Percentiles rank a stretch among this genome's conserved stretches.
phyloP scores from a whole-genome alignment of 2,797 vertebrate genomes.

The Danio albolineatus region DNA sequence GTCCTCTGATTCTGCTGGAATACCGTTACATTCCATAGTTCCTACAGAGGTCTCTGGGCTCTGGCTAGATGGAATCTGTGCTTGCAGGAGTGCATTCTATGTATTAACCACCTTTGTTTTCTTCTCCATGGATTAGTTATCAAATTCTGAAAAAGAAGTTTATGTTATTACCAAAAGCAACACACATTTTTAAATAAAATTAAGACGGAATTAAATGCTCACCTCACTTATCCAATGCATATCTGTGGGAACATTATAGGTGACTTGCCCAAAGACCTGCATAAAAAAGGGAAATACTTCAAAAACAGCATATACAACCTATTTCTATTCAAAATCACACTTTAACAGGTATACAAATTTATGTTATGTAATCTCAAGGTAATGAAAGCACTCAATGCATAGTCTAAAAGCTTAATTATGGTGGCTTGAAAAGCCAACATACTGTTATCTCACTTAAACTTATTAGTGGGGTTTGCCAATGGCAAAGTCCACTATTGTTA shows the following conservation, averaged over 20 bases:
- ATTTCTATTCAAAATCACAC: background rate
- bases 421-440: too few relatives aligned
- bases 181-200: constrained; percentile 34
- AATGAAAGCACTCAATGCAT: background rate
- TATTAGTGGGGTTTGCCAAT: too few relatives aligned
- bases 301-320: background rate
- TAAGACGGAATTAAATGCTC: constrained; percentile 27
- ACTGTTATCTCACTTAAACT: too few relatives aligned
- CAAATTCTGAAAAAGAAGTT: constrained; percentile 67
- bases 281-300: constrained; percentile 24
- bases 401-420: background rate
- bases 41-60: constrained; percentile 63
- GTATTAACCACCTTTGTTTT: constrained; percentile 75
- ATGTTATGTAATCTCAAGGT: background rate
- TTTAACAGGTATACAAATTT: background rate
- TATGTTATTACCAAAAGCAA: constrained; percentile 34
- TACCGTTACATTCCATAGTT: constrained; percentile 33
- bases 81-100: constrained; percentile 73
- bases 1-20: constrained; percentile 67
- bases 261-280: constrained; percentile 44
- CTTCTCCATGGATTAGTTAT: constrained; percentile 35
- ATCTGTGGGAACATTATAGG: constrained; percentile 38
- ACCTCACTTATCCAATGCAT: constrained; percentile 39
- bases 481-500: too few relatives aligned
- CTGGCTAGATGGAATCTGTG: constrained; percentile 64